Evolutionary conservation across 2,113 vertebrate genomes (phyloP).

Genomic region (Cochlearius cochlearius): DNA sequence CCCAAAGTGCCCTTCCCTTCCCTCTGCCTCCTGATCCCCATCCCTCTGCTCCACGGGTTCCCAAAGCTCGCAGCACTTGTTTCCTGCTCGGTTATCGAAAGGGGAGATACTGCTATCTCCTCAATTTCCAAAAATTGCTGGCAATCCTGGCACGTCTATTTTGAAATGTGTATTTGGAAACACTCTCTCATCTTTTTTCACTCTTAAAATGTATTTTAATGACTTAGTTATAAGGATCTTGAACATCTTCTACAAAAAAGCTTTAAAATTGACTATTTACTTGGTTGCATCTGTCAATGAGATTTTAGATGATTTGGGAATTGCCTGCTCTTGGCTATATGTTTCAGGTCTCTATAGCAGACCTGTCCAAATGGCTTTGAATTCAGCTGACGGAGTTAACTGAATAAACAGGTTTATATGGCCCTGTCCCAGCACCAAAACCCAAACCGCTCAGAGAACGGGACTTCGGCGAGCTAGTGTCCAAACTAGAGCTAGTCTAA

Average conservation of each 20-base stretch:
- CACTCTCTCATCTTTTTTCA: background rate
- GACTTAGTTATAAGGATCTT: background rate
- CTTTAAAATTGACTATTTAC: background rate
- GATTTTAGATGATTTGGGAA: background rate
- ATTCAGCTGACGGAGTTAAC: background rate
- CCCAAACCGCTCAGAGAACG: background rate
- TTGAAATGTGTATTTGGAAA: background rate
- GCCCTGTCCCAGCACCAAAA: background rate
- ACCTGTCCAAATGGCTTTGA: background rate
- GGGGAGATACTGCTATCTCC: slow-evolving; percentile 15
- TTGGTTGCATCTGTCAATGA: background rate
- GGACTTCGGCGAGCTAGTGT: background rate
- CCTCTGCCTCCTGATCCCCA: slow-evolving; percentile 26
- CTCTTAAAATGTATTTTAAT: background rate
- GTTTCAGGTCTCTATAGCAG: background rate
- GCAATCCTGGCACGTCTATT: background rate
- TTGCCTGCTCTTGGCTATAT: background rate
- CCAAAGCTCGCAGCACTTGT: background rate
- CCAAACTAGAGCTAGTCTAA: background rate
- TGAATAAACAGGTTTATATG: background rate
- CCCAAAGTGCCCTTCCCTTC: slow-evolving; percentile 29
- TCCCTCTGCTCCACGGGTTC: background rate
- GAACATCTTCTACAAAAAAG: background rate
- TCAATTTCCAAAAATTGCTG: background rate
- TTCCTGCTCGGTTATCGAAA: slow-evolving; percentile 1